Conservation (phyloP, 2,797 vertebrate species). For the Acridotheres tristis region DNA sequence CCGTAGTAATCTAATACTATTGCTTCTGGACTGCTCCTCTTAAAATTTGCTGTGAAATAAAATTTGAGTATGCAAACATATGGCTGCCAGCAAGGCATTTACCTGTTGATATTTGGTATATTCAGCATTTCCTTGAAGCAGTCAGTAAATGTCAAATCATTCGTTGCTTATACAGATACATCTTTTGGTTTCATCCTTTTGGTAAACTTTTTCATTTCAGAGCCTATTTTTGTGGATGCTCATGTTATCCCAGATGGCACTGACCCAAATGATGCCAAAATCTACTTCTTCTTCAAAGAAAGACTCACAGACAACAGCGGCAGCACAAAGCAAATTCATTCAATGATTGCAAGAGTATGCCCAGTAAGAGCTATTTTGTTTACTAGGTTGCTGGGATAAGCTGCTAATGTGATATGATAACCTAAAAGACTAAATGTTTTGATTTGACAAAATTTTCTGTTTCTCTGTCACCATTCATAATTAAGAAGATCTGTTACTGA, state of each 20-base stretch:
- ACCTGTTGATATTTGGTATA: not conserved
- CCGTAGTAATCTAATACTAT: not conserved
- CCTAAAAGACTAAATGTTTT: not conserved
- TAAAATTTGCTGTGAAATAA: not conserved
- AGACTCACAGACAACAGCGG: conserved; percentile 91
- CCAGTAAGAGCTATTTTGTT: conserved; percentile 83
- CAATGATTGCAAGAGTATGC: conserved; percentile 96
- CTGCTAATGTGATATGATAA: not conserved
- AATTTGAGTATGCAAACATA: not conserved
- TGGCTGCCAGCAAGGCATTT: not conserved
- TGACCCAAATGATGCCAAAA: conserved; percentile 92
- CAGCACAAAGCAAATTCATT: conserved; percentile 93
- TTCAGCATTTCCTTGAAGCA: not conserved
- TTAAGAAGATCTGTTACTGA: not conserved
- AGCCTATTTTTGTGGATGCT: conserved; percentile 94
- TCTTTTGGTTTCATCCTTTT: not conserved
- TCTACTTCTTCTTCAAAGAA: conserved; percentile 98
- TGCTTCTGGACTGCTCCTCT: not conserved
- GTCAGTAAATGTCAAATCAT: not conserved
- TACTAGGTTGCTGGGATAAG: not conserved
- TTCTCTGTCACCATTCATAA: not conserved
- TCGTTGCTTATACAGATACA: not conserved
- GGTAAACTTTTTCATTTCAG: conserved; percentile 71
- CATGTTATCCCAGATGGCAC: conserved; percentile 95
- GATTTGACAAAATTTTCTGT: not conserved